Percentiles rank a stretch among this genome's conserved stretches.
phyloP scores from a whole-genome alignment of 1,140 invertebrate species.

The Listronotus oregonensis region DNA sequence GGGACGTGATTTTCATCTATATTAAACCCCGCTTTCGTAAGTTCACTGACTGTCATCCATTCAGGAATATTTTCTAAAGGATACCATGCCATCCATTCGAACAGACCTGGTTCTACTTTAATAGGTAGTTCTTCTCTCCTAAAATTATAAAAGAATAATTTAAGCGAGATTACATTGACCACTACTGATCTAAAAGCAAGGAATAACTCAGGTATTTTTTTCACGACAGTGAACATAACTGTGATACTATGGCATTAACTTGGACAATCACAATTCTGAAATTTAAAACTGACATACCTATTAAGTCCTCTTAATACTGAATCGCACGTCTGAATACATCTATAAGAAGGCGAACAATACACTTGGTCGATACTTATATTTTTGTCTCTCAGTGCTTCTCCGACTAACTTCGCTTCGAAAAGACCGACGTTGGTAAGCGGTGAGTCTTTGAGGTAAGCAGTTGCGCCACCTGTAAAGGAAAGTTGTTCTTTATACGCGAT shows the following conservation, averaged over 20 bases:
- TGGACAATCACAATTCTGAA: neutral
- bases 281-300: constrained; percentile 18
- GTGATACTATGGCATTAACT: no score
- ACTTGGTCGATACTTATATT: constrained; percentile 72
- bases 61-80: constrained; percentile 73
- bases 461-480: constrained; percentile 55
- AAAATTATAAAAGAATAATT: neutral
- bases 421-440: constrained; percentile 85
- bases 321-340: constrained; percentile 89
- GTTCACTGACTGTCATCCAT: constrained; percentile 78
- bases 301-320: constrained; percentile 66
- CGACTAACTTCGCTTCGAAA: constrained; percentile 74
- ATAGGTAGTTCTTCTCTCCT: constrained; percentile 47
- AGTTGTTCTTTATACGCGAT: no score
- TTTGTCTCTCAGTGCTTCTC: constrained; percentile 74
- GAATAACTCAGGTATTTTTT: no score
- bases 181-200: no score
- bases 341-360: constrained; percentile 84
- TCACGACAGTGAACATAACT: no score
- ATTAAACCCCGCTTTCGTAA: constrained; percentile 75
- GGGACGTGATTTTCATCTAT: constrained; percentile 74
- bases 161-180: no score
- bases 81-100: constrained; percentile 94
- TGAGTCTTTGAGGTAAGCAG: constrained; percentile 78
- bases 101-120: constrained; percentile 78